Percentiles rank a stretch among this genome's conserved stretches.
Evolutionary conservation across 2,113 vertebrate genomes (phyloP).

Genomic region (Trogon surrucura): DNA sequence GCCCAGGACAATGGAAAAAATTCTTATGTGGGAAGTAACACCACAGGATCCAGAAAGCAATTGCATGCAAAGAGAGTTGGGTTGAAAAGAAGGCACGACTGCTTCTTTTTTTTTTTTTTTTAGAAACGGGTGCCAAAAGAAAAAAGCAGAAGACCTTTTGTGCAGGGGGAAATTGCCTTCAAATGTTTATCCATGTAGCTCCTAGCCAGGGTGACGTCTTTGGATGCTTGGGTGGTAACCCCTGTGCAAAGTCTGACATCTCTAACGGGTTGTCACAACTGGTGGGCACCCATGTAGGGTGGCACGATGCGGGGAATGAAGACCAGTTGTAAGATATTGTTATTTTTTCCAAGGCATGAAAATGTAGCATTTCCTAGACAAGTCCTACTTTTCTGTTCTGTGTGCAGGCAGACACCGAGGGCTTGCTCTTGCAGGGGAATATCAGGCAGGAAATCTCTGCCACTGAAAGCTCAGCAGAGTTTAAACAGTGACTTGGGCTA

Average conservation of each 20-base stretch:
- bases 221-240: neutral
- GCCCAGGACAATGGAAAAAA: slow-evolving; percentile 51
- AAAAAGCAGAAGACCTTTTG: neutral
- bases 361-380: neutral
- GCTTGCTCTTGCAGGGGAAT: neutral
- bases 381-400: neutral
- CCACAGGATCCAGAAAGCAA: slow-evolving; percentile 3
- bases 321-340: neutral
- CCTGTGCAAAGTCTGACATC: neutral
- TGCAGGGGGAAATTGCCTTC: neutral
- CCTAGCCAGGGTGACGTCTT: neutral
- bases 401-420: neutral
- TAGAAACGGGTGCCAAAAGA: neutral
- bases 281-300: neutral
- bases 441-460: neutral
- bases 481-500: neutral
- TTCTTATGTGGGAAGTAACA: neutral
- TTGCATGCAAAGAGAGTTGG: neutral
- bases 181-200: neutral
- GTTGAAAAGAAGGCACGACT: neutral
- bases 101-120: neutral
- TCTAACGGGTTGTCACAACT: rapidly evolving
- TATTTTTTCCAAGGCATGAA: neutral
- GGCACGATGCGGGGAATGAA: rapidly evolving
- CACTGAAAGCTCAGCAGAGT: neutral